Evolutionary conservation across 2,113 vertebrate genomes (phyloP).

Genomic region (Aix galericulata): DNA sequence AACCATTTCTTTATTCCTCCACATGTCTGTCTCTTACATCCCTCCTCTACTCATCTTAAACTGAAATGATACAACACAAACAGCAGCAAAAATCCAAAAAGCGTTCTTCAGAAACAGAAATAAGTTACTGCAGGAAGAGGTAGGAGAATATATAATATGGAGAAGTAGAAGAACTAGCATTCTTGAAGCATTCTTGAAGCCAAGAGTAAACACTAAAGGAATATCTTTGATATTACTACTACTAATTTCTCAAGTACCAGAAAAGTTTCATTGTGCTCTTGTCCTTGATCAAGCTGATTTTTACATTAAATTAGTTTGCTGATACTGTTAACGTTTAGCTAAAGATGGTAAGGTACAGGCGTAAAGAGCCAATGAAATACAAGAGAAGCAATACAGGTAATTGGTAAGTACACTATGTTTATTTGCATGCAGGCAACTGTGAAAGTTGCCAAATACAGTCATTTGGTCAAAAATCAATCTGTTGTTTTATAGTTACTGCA

Average conservation of each 20-base stretch:
- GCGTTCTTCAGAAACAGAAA: background rate
- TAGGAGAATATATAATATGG: background rate
- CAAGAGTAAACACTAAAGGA: background rate
- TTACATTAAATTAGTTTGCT: background rate
- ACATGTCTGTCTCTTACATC: background rate
- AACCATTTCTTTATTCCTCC: background rate
- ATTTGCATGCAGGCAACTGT: background rate
- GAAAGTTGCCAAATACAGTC: conserved; percentile 17
- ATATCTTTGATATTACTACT: background rate
- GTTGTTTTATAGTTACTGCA: background rate
- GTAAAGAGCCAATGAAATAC: background rate
- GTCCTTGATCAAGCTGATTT: background rate
- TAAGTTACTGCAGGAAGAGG: background rate
- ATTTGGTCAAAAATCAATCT: conserved; percentile 39
- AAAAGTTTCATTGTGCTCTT: background rate
- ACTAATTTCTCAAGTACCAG: background rate
- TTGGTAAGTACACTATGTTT: background rate
- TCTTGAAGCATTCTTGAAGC: background rate
- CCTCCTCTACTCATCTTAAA: background rate
- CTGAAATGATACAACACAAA: background rate
- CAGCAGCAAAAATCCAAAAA: background rate
- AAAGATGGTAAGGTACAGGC: background rate
- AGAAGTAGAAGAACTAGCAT: background rate
- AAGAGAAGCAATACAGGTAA: too few species aligned
- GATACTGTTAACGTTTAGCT: background rate